Evolutionary conservation across 2,113 vertebrate species (phyloP), one percentile per base, ranked within the genome.

Genomic region (Crypturellus undulatus): DNA sequence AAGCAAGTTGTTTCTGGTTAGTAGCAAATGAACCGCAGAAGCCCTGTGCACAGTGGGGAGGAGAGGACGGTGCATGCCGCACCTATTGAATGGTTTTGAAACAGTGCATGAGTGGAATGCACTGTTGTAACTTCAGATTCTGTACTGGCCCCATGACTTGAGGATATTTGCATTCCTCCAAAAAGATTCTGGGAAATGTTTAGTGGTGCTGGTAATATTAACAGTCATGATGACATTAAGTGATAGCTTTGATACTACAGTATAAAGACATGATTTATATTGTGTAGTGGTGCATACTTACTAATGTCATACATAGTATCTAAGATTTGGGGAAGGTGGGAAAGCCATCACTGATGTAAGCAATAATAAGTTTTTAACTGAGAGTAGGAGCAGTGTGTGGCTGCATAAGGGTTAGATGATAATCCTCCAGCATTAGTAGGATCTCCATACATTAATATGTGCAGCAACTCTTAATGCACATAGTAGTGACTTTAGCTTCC

Each of bases 91-190:
- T 69, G 49, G 47, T 34, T 20, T 62, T 65, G 70, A 78, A 89
- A 30, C 56, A 71, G 77, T 16, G 7, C 25, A 7, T 54, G 56
- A 80, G 15, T 86, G 86, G 49, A 58, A 56, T 82, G 12, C 7
- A 18, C 4, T 79, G 73, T 90, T 87, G 65, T 36, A 72, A 70
- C 49, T 83, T 84, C 38, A 22, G 80, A 52, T 87, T 47, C 72
- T 25, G 32, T 76, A 13, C 43, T 30, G 68, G 36, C 17, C 91
- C 85, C 30, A 20, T 85, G 86, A 59, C 30, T 95, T 78, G 82
- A 10, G 21, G 52, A 76, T 4, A 42, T 69, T 69, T 95, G 87
- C 63, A 69, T 71, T 90, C 14, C 24, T 59, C n/a, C 71, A 11
- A 86, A 83, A 91, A n/a, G 4, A 56, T 42, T 54, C 22, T 62